Conservation (phyloP, 2,113 vertebrate genomes). For the Orcinus orca region DNA sequence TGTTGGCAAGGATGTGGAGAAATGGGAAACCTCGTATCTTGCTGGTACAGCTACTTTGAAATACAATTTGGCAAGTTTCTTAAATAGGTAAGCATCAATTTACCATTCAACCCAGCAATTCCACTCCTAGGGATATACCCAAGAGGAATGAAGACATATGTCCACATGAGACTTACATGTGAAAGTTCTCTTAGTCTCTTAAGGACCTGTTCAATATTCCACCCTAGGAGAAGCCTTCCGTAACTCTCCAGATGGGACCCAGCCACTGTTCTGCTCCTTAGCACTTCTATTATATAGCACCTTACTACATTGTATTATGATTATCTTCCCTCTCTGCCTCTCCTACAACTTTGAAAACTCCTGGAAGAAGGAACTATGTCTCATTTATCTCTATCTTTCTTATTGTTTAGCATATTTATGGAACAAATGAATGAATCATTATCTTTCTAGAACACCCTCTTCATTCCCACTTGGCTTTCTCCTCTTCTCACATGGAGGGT, state of each 20-base stretch:
- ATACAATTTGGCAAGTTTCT: not conserved
- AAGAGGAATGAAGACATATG: not conserved
- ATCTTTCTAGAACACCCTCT: not conserved
- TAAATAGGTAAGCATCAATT: not conserved
- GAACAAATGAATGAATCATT: not conserved
- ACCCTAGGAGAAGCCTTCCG: not conserved
- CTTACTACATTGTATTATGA: accelerated
- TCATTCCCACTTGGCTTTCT: not conserved
- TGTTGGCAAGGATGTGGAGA: not conserved
- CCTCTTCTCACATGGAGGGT: not conserved
- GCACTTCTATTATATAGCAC: not conserved
- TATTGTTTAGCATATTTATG: not conserved
- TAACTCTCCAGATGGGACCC: not conserved
- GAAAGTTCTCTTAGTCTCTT: not conserved
- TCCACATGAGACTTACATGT: not conserved
- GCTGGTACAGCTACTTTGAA: not conserved
- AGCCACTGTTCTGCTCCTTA: accelerated
- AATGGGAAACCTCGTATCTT: not conserved
- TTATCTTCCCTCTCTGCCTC: not conserved
- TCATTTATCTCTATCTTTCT: not conserved
- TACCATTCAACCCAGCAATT: not conserved
- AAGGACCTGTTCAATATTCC: not conserved
- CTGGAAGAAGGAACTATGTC: not conserved
- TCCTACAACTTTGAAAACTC: not conserved
- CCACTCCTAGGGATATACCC: not conserved